Percentiles rank a stretch among this genome's conserved stretches.
Evolutionary conservation across 2,888 invertebrate genomes (phyloP).

Genomic region (Heliconius erato): DNA sequence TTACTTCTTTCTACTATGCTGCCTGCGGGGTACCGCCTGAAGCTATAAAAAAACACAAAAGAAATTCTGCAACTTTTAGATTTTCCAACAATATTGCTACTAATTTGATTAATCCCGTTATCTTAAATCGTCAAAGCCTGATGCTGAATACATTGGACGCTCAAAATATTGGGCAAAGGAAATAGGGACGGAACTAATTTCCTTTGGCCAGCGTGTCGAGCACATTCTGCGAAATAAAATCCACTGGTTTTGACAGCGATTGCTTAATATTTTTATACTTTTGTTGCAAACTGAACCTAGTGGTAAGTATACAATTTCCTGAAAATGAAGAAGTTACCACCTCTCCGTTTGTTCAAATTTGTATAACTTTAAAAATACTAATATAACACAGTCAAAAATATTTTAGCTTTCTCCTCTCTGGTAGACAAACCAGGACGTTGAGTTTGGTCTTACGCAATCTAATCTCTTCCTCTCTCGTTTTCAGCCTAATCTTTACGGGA

Average conservation of each 20-base stretch:
- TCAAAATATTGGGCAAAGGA: slow-evolving; percentile 12
- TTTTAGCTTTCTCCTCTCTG: accelerated
- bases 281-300: too few species aligned
- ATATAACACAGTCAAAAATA: too few species aligned
- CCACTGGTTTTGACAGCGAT: background rate
- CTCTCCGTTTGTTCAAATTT: too few species aligned
- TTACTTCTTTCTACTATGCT: background rate
- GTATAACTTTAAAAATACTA: too few species aligned
- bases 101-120: slow-evolving; percentile 19
- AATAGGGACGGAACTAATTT: slow-evolving; percentile 40
- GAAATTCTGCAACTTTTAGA: background rate
- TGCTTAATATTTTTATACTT: background rate
- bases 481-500: too few species aligned
- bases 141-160: slow-evolving; percentile 1
- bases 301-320: too few species aligned
- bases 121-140: slow-evolving; percentile 3
- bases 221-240: slow-evolving; percentile 13
- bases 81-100: background rate
- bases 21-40: background rate
- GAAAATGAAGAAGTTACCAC: too few species aligned
- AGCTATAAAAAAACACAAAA: background rate
- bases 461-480: too few species aligned
- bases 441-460: too few species aligned
- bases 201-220: slow-evolving; percentile 22
- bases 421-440: too few species aligned